These are phyloP conservation scores for Spea bombifrons DNA, from an alignment of 2,113 vertebrate species.

Conservation along the genomic window DNA sequence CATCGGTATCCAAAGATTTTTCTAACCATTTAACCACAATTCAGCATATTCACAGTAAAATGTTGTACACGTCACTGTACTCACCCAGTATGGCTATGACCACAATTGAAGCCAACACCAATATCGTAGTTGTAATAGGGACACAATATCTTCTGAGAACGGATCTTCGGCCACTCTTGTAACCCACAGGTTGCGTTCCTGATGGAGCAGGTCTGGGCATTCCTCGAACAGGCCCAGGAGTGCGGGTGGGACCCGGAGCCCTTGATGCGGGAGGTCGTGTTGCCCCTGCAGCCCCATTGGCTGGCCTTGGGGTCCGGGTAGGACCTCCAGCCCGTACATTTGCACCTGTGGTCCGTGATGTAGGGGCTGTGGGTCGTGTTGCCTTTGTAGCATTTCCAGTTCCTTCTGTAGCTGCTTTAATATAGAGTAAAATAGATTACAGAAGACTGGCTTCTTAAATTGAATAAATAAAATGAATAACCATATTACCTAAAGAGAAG, in stretches of 20 bases:
- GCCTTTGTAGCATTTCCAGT: background rate
- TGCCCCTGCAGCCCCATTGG: background rate
- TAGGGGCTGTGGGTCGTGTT: background rate
- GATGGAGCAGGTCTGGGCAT: constrained; percentile 16
- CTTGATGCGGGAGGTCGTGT: background rate
- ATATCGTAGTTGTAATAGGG: constrained; percentile 50
- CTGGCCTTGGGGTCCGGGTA: background rate
- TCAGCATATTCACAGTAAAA: no score
- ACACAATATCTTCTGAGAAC: constrained; percentile 57
- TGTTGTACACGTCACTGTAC: background rate
- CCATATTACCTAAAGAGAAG: no score
- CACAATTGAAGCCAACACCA: constrained; percentile 53
- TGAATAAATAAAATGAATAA: no score
- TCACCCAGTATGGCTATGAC: constrained; percentile 57
- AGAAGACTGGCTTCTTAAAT: no score
- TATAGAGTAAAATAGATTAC: background rate
- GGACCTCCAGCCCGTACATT: background rate
- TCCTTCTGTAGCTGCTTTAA: constrained; percentile 14
- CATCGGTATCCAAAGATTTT: no score
- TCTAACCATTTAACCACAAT: no score
- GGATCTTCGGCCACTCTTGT: constrained; percentile 24
- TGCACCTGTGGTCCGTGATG: background rate
- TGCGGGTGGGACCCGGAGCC: constrained; percentile 13
- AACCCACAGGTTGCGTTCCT: background rate
- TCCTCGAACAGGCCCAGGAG: constrained; percentile 15